These are phyloP conservation scores for Myotis yumanensis DNA, from an alignment of 2,113 vertebrate genomes.

Conservation along the genomic window DNA sequence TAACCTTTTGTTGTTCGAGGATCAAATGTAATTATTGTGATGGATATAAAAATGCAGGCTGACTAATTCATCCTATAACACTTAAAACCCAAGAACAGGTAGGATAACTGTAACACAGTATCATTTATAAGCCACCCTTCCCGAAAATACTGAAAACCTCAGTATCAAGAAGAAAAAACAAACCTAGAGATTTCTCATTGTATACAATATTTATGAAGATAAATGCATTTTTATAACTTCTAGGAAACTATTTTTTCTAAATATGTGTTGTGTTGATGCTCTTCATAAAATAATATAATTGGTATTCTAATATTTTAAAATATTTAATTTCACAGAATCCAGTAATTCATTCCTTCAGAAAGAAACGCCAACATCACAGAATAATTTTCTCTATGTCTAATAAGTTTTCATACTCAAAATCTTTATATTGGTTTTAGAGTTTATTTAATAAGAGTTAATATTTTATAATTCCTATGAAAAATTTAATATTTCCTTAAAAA, in stretches of 20 bases:
- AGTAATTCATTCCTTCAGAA: neutral
- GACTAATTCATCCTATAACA: neutral
- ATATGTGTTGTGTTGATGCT: neutral
- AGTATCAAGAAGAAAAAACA: neutral
- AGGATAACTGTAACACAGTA: neutral
- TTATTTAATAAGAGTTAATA: neutral
- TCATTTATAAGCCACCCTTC: neutral
- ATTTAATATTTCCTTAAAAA: neutral
- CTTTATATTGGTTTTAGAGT: neutral
- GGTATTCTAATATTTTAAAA: neutral
- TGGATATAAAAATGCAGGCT: neutral
- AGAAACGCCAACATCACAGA: neutral
- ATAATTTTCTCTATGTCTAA: neutral
- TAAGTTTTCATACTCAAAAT: neutral
- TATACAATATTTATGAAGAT: neutral
- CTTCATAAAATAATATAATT: conserved; percentile 17
- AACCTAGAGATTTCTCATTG: neutral
- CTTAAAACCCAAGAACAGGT: neutral
- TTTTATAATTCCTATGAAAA: neutral
- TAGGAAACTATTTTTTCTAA: neutral
- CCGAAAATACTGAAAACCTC: neutral
- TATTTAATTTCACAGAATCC: neutral
- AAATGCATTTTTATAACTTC: neutral
- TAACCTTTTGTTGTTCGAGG: neutral
- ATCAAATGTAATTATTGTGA: neutral